Evolutionary conservation across 53 echinoderm and acorn worm species (phyloP), one percentile per base, ranked within the genome.

Genomic region (Crossaster papposus): DNA sequence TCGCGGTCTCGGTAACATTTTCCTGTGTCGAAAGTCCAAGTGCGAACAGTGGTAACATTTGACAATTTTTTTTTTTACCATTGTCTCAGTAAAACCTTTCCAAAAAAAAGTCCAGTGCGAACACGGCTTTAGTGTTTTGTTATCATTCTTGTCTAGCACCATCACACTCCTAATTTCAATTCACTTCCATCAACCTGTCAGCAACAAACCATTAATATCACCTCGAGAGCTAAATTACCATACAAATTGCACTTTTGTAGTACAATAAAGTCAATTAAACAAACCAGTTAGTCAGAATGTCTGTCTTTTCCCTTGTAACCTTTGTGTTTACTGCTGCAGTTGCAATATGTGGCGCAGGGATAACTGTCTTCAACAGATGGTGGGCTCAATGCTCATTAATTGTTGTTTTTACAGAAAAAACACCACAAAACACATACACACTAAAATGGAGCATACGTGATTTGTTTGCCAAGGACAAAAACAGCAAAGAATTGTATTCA

Each of bases 281-380:
- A 28, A 10, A 28, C n/a, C n/a, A 68, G 68, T 28, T 58, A 12
- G 68, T 28, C 68, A 23, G 68, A 10, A 68, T 68, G 5, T 1
- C 6, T 8, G 58, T 4, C 58, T 58, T 58, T 58, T 58, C 22
- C 28, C 0, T 68, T 68, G 2, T 23, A n/a, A 68, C 28, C 28
- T 68, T 26, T 68, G 24, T 68, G 22, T n/a, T 68, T 58, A 58
- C 22, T 1, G 68, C 6, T n/a, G 52, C 1, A 52, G 52, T 52
- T 83, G 33, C 51, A n/a, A 37, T 38, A 38, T 70, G 51, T 83
- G 29, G 1, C 65, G 70, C 13, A 70, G 20, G 70, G 26, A 38
- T 36, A 83, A 68, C 65, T 62, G 36, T 18, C 34, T 83, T 70
- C 44, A 83, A 70, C 83, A 83, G 83, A 83, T 83, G 83, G 36